These are phyloP conservation scores for Notospermus geniculatus DNA, from an alignment of 1,140 invertebrate species.

Conservation along the genomic window DNA sequence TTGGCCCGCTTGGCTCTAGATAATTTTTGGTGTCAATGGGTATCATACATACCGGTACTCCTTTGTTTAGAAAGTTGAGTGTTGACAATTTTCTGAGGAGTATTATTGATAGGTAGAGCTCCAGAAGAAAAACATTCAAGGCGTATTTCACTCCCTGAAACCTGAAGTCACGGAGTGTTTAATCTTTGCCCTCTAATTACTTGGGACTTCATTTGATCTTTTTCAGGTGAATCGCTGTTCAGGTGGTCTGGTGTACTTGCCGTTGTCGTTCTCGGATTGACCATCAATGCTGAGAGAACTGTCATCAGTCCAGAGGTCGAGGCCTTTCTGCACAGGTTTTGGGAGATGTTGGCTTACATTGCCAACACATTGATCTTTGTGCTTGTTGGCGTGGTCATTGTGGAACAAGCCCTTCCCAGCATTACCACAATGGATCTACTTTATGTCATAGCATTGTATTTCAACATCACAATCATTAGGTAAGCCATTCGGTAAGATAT, in stretches of 20 bases:
- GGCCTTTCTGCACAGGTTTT: constrained; percentile 57
- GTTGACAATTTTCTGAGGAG: too few species aligned
- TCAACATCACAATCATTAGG: constrained; percentile 51
- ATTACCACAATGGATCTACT: constrained; percentile 44
- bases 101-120: too few species aligned
- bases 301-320: constrained; percentile 58
- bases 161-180: too few species aligned
- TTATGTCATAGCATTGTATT: constrained; percentile 50
- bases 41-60: too few species aligned
- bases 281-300: constrained; percentile 51
- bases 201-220: background rate
- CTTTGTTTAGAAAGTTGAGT: too few species aligned
- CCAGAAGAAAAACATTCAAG: too few species aligned
- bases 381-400: constrained; percentile 56
- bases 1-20: too few species aligned
- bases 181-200: too few species aligned
- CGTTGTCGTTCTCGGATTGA: constrained; percentile 55
- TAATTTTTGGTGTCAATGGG: too few species aligned
- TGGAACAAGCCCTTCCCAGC: constrained; percentile 39
- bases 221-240: constrained; percentile 48
- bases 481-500: constrained; percentile 17
- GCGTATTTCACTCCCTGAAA: too few species aligned
- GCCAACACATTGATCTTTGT: constrained; percentile 59
- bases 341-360: constrained; percentile 57
- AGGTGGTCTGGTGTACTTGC: constrained; percentile 58